These are phyloP conservation scores for Erebia aethiops DNA, from an alignment of 2,888 invertebrate genomes.

Conservation along the genomic window DNA sequence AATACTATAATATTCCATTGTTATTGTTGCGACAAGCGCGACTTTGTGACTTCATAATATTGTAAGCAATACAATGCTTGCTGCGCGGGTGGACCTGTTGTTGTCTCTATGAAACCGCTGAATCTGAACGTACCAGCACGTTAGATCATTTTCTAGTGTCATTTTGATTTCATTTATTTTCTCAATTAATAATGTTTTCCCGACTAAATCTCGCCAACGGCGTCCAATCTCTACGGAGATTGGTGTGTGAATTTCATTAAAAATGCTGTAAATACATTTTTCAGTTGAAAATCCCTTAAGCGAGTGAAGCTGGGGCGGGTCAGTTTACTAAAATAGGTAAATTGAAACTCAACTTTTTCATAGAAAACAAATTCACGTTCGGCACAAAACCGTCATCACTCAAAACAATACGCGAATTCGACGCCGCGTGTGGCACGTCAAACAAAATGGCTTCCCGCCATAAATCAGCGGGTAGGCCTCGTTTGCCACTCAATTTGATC, in stretches of 20 bases:
- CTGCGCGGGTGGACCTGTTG: no score
- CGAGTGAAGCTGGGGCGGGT: no score
- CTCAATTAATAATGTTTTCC: no score
- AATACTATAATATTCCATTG: conserved; percentile 35
- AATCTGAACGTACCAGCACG: no score
- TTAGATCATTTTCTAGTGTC: no score
- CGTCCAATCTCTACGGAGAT: no score
- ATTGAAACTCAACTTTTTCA: background rate
- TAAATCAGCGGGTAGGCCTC: conserved; percentile 31
- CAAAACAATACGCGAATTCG: conserved; percentile 32
- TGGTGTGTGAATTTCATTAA: no score
- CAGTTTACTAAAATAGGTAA: background rate
- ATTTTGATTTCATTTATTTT: no score
- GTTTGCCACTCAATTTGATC: conserved; percentile 32
- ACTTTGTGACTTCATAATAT: conserved; percentile 25
- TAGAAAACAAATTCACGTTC: background rate
- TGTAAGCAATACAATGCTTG: background rate
- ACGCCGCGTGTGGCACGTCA: conserved; percentile 25
- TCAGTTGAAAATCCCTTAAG: no score
- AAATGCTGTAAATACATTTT: no score
- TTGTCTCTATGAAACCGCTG: no score
- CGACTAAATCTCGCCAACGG: no score
- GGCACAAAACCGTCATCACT: conserved; percentile 26
- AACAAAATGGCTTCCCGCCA: conserved; percentile 28
- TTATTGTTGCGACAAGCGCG: conserved; percentile 36